A percentile compares a stretch with the other conserved stretches of the same genome.
These are phyloP conservation scores for Pollenia angustigena DNA, from an alignment of 2,888 invertebrate genomes.

Conservation along the genomic window DNA sequence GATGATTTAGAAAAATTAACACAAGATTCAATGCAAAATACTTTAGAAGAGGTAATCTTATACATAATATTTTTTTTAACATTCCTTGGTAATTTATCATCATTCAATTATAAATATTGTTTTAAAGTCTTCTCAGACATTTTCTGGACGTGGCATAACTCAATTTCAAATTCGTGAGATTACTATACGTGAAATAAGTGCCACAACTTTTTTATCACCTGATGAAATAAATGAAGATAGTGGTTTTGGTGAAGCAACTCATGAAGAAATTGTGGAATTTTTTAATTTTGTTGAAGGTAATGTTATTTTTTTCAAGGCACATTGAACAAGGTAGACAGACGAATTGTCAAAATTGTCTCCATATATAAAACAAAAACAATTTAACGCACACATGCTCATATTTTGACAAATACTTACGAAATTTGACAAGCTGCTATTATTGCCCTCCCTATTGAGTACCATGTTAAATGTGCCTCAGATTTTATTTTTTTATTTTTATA, in stretches of 20 bases:
- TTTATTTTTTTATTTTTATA: background rate
- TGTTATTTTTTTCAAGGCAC: background rate
- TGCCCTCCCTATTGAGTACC: too few relatives aligned
- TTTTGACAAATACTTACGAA: too few relatives aligned
- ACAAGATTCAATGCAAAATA: slow-evolving; percentile 11
- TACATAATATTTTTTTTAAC: background rate
- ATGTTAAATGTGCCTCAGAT: too few relatives aligned
- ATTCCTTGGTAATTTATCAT: background rate
- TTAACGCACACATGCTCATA: too few relatives aligned
- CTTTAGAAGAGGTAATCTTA: slow-evolving; percentile 49
- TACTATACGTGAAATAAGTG: slow-evolving; percentile 76
- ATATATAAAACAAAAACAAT: too few relatives aligned
- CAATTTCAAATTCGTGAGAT: slow-evolving; percentile 73
- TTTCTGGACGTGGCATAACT: background rate
- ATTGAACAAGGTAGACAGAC: background rate
- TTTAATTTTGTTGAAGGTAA: slow-evolving; percentile 67
- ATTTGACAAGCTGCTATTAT: too few relatives aligned
- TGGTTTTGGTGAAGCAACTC: slow-evolving; percentile 75
- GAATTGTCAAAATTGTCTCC: too few relatives aligned
- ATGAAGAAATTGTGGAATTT: slow-evolving; percentile 74
- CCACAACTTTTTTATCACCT: slow-evolving; percentile 55
- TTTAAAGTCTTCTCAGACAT: background rate
- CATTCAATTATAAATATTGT: too few relatives aligned
- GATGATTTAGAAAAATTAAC: slow-evolving; percentile 64
- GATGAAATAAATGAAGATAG: slow-evolving; percentile 71